Evolutionary conservation across 2,888 invertebrate genomes (phyloP), one percentile per base, ranked within the genome.

Genomic region (Rhagium mordax): DNA sequence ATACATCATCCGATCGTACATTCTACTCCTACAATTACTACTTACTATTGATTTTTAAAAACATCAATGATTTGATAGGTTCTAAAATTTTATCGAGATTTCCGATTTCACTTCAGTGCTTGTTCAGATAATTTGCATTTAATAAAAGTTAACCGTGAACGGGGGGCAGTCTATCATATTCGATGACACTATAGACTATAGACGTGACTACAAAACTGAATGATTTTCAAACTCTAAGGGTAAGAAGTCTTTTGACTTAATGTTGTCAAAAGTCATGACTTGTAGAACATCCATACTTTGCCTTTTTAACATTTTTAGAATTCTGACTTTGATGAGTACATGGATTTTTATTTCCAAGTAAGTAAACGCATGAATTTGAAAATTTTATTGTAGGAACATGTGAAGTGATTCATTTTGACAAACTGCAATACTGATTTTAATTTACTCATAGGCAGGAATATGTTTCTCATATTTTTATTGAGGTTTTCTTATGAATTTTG

Each of bases 321-420:
- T 70, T 53, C 70, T 10, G 61, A 70, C 16, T 70, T 70, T 61
- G 70, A 70, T 70, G 70, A 70, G 51, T 60, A 60, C 51, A 70
- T 70, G 70, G 70, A 70, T 53, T 70, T 70, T 70, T 70, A 70
- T 59, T 61, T 53, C 33, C 70, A 70, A 70, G 70, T 70, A 70
- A 70, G 70, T 70, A 64, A 49, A 51, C 47, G 61, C 61, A 47
- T 61, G 27, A 24, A 15, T 24, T 55, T 24, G 15, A 0, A 10
- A 65, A 41, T 48, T 51, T 16, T 27, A 18, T 62, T 10, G 47
- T 4, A 47, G 41, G n/a, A 13, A 41, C n/a, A 4, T 4, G n/a
- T 20, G n/a, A 55, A 55, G 13, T 21, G 8, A 21, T 21, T 20
- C 0, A 21, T 8, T 10, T 8, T 21, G 53, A 16, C 18, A 53